These are phyloP conservation scores for Ectemnius lituratus DNA, from an alignment of 2,888 invertebrate genomes.

Conservation along the genomic window DNA sequence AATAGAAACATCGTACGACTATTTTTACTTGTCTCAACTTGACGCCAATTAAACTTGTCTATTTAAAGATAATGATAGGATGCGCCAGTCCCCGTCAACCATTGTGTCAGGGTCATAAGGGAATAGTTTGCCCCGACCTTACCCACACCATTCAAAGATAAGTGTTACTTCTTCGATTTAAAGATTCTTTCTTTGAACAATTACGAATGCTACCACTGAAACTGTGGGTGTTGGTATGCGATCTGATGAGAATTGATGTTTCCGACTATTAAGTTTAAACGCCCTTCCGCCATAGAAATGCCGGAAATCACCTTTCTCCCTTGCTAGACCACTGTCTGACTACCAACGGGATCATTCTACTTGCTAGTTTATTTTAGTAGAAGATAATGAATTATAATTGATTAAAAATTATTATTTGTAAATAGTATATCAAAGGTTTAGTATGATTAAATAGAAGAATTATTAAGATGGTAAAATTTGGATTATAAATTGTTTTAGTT, in stretches of 20 bases:
- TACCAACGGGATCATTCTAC: conserved; percentile 51
- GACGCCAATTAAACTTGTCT: neutral
- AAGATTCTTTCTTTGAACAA: conserved; percentile 1
- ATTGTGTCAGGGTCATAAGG: conserved; percentile 56
- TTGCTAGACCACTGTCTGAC: conserved; percentile 31
- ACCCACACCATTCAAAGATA: conserved; percentile 31
- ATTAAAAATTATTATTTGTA: no score
- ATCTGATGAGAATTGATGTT: conserved; percentile 73
- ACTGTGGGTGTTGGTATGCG: conserved; percentile 60
- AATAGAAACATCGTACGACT: neutral
- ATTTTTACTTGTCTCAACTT: neutral
- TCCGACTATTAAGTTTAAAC: conserved; percentile 72
- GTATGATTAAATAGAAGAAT: no score
- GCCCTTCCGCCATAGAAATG: conserved; percentile 31
- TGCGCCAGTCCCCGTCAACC: conserved; percentile 40
- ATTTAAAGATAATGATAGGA: conserved; percentile 24
- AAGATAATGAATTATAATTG: neutral
- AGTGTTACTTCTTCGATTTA: conserved; percentile 13
- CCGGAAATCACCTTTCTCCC: conserved; percentile 21
- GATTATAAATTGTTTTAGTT: neutral
- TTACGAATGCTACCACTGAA: conserved; percentile 1
- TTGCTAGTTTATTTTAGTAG: neutral
- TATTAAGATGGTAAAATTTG: no score
- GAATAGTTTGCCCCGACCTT: conserved; percentile 49
- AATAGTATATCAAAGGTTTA: no score